Evolutionary conservation across 2,797 vertebrate species (phyloP).

Genomic region (Enteromius thamalakanensis): DNA sequence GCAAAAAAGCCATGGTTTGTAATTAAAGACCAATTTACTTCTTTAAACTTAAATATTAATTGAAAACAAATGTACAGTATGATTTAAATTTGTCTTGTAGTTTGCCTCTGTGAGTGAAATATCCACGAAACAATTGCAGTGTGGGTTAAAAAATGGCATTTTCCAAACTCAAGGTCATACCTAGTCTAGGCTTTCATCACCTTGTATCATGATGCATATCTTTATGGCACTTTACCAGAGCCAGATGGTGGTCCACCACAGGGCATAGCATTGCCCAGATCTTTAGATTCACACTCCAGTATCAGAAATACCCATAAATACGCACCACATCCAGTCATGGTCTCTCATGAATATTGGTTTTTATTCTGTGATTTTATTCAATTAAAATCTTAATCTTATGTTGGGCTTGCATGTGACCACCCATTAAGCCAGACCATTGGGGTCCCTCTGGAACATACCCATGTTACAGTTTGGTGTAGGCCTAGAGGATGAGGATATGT

Average conservation of each 20-base stretch:
- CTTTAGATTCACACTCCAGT: conserved; percentile 61
- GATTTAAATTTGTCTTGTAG: neutral
- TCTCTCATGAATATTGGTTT: conserved; percentile 71
- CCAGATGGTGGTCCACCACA: conserved; percentile 28
- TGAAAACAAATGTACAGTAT: neutral
- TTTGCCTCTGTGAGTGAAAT: neutral
- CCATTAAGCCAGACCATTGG: conserved; percentile 63
- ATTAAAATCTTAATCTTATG: conserved; percentile 41
- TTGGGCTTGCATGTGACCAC: conserved; percentile 69
- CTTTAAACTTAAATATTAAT: neutral
- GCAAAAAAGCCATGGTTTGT: neutral
- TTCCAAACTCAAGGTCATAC: conserved; percentile 33
- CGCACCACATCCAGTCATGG: conserved; percentile 65
- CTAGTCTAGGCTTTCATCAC: conserved; percentile 29
- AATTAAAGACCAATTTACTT: neutral
- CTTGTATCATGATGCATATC: conserved; percentile 24
- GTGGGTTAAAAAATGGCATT: neutral
- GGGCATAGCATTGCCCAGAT: conserved; percentile 42
- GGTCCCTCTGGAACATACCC: conserved; percentile 74
- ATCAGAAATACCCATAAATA: conserved; percentile 67
- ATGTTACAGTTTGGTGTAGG: conserved; percentile 56
- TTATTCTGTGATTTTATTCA: conserved; percentile 48
- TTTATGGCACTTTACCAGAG: conserved; percentile 32
- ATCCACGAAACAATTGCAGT: conserved; percentile 1
- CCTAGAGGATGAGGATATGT: conserved; percentile 70